phyloP scores from a whole-genome alignment of 2,113 vertebrate species.

The Poecile atricapillus region DNA sequence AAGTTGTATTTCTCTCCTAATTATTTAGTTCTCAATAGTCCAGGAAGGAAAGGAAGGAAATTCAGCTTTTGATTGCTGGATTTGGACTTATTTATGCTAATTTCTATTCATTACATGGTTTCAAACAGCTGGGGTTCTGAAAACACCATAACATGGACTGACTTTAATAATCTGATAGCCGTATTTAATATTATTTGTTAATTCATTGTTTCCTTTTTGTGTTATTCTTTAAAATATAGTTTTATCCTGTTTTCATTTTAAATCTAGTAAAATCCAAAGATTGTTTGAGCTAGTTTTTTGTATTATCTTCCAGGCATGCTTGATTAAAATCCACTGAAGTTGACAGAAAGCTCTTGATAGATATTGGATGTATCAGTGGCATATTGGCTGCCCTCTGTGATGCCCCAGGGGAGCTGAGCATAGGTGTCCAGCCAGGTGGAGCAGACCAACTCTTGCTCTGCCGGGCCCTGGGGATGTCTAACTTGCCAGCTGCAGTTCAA shows the following conservation, averaged over 20 bases:
- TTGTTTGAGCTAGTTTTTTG: not conserved
- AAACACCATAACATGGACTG: not conserved
- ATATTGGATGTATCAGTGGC: not conserved
- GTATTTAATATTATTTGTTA: not conserved
- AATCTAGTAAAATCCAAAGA: not conserved
- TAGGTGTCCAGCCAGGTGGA: too few relatives aligned
- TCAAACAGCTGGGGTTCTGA: not conserved
- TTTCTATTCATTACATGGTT: not conserved
- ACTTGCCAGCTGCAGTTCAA: not conserved
- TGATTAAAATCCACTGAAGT: not conserved
- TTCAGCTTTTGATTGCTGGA: not conserved
- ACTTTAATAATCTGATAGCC: not conserved
- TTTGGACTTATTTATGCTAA: not conserved
- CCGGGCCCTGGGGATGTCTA: not conserved
- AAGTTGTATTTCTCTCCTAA: not conserved
- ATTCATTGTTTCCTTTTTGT: not conserved
- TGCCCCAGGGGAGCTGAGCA: not conserved
- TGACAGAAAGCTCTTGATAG: not conserved
- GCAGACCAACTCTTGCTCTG: rapidly evolving
- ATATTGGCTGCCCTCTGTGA: rapidly evolving
- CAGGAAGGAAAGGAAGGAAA: not conserved
- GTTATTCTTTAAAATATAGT: not conserved
- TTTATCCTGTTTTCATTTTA: not conserved
- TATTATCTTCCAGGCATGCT: not conserved
- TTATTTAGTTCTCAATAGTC: not conserved